phyloP scores from a whole-genome alignment of 2,888 invertebrate species.

The Lottia gigantea region DNA sequence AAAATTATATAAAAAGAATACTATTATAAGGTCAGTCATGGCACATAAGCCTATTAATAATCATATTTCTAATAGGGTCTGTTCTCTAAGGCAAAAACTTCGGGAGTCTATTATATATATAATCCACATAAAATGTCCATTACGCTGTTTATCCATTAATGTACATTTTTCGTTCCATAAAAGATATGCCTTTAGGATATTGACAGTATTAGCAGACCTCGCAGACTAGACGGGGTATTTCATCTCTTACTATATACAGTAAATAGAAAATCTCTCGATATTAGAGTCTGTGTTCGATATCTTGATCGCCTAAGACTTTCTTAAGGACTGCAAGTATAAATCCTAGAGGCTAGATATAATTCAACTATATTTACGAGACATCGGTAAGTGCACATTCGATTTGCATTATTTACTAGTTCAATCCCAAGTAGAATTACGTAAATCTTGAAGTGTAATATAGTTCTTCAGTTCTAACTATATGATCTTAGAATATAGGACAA shows the following conservation, averaged over 20 bases:
- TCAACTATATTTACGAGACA: too few species aligned
- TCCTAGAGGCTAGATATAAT: too few species aligned
- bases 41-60: neutral
- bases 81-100: neutral
- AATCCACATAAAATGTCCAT: conserved; percentile 1
- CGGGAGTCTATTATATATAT: neutral
- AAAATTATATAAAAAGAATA: too few species aligned
- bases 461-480: too few species aligned
- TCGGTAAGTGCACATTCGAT: too few species aligned
- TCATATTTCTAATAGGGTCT: conserved; percentile 5
- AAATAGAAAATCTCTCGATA: neutral
- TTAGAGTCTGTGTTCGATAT: neutral
- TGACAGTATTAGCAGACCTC: neutral
- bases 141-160: conserved; percentile 7
- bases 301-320: too few species aligned
- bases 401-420: too few species aligned
- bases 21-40: too few species aligned
- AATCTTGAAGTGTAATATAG: too few species aligned
- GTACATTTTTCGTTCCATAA: conserved; percentile 2
- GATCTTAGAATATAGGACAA: too few species aligned
- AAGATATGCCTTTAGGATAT: conserved; percentile 7
- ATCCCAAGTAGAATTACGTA: too few species aligned
- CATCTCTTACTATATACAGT: neutral
- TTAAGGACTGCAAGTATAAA: too few species aligned
- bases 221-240: neutral